Percentiles rank a stretch among this genome's conserved stretches.
phyloP scores from a whole-genome alignment of 2,888 invertebrate species.

The Habroteleia sp. region DNA sequence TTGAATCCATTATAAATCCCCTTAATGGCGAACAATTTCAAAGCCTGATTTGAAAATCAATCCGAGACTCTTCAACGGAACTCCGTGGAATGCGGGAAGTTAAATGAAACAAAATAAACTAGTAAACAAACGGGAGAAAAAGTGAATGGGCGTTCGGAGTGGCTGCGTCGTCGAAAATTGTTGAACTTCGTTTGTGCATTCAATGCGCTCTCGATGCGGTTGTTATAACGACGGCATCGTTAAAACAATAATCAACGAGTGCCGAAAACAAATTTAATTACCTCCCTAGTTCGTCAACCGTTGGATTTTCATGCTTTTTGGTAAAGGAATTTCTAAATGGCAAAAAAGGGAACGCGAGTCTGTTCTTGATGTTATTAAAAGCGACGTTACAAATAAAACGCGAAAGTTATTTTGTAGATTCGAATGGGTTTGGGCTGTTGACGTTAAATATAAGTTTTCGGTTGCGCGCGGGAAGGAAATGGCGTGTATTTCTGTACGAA shows the following conservation, averaged over 20 bases:
- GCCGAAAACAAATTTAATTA: too few relatives aligned
- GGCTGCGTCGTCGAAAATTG: slow-evolving; percentile 7
- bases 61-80: not conserved
- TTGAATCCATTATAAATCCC: too few relatives aligned
- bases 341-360: not conserved
- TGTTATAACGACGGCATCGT: slow-evolving; percentile 21
- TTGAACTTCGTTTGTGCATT: slow-evolving; percentile 17
- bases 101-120: slow-evolving; percentile 13
- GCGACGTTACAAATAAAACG: slow-evolving; percentile 13
- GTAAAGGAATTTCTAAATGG: slow-evolving; percentile 1
- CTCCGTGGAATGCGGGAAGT: not conserved
- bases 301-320: too few relatives aligned
- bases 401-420: slow-evolving; percentile 5
- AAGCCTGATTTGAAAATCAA: not conserved
- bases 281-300: too few relatives aligned
- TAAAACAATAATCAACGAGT: too few relatives aligned
- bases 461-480: slow-evolving; percentile 7
- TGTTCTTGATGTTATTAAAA: slow-evolving; percentile 11
- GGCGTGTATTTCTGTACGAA: slow-evolving; percentile 43
- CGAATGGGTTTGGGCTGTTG: slow-evolving; percentile 25
- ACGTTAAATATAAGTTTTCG: slow-evolving; percentile 13
- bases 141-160: slow-evolving; percentile 12
- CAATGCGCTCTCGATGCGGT: slow-evolving; percentile 16
- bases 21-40: not conserved
- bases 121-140: slow-evolving; percentile 5